These are phyloP conservation scores for Lanistes nyassanus DNA, from an alignment of 1,140 invertebrate genomes.

Conservation along the genomic window DNA sequence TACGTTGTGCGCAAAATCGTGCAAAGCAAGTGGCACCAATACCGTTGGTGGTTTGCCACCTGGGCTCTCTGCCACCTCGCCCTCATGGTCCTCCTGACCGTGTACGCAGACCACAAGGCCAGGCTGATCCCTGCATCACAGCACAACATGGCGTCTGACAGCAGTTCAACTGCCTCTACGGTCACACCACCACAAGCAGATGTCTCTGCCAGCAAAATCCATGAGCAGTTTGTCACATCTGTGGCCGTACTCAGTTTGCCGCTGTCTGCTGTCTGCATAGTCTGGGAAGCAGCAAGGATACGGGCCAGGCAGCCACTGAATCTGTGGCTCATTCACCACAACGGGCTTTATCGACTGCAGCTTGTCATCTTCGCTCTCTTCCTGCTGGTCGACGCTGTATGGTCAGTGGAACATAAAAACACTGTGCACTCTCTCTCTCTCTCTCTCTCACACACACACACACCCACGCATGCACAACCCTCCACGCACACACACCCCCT, in stretches of 20 bases:
- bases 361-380: constrained; percentile 38
- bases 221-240: too few species aligned
- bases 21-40: constrained; percentile 43
- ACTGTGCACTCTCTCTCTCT: too few species aligned
- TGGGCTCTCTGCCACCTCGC: constrained; percentile 41
- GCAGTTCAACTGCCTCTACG: too few species aligned
- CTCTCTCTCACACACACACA: too few species aligned
- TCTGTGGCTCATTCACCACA: constrained; percentile 33
- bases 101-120: constrained; percentile 34
- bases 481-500: too few species aligned
- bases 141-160: not conserved
- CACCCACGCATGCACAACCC: too few species aligned
- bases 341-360: constrained; percentile 40
- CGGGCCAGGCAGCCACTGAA: not conserved
- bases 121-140: not conserved
- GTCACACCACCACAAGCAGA: too few species aligned
- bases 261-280: not conserved
- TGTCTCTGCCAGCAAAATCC: too few species aligned
- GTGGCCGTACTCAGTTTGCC: constrained; percentile 2
- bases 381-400: constrained; percentile 41
- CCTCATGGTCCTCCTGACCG: constrained; percentile 39
- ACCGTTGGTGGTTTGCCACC: constrained; percentile 31
- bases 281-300: not conserved
- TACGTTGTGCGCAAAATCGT: constrained; percentile 37
- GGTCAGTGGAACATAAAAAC: not conserved